phyloP scores from a whole-genome alignment of 2,888 invertebrate species.

The Synergus itoensis region DNA sequence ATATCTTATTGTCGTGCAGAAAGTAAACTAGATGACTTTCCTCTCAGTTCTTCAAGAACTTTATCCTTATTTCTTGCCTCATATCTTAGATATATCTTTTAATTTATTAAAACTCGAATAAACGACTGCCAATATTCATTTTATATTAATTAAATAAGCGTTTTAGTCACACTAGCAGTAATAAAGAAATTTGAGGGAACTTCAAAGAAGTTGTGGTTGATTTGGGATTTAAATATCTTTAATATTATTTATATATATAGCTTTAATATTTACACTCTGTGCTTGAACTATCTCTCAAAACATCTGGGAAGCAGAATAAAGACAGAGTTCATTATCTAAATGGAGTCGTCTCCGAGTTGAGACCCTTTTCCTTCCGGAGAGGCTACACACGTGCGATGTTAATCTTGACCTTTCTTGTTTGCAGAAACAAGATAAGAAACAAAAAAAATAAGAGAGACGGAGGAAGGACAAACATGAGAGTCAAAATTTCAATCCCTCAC shows the following conservation, averaged over 20 bases:
- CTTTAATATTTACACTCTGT: constrained; percentile 24
- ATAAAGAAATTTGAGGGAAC: too few relatives aligned
- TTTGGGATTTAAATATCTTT: too few relatives aligned
- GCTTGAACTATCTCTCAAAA: constrained; percentile 49
- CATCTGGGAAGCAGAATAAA: constrained; percentile 53
- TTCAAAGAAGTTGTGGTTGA: not conserved
- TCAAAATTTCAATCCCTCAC: constrained; percentile 10
- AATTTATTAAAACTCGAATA: too few relatives aligned
- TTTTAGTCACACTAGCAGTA: too few relatives aligned
- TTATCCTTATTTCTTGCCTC: not conserved
- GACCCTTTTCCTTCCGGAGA: not conserved
- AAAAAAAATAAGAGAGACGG: constrained; percentile 30
- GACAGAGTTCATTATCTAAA: constrained; percentile 68
- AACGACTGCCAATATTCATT: too few relatives aligned
- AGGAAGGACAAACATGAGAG: constrained; percentile 10
- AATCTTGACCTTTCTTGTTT: constrained; percentile 37
- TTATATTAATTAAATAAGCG: too few relatives aligned
- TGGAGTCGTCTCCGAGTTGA: constrained; percentile 59
- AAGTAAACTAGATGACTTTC: constrained; percentile 18
- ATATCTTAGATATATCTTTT: too few relatives aligned
- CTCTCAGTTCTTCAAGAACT: not conserved
- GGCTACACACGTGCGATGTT: constrained; percentile 17
- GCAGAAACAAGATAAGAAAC: constrained; percentile 24
- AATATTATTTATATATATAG: too few relatives aligned
- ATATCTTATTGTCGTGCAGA: constrained; percentile 32